Evolutionary conservation across 2,888 invertebrate genomes (phyloP), one percentile per base, ranked within the genome.

Genomic region (Drosophila robusta): DNA sequence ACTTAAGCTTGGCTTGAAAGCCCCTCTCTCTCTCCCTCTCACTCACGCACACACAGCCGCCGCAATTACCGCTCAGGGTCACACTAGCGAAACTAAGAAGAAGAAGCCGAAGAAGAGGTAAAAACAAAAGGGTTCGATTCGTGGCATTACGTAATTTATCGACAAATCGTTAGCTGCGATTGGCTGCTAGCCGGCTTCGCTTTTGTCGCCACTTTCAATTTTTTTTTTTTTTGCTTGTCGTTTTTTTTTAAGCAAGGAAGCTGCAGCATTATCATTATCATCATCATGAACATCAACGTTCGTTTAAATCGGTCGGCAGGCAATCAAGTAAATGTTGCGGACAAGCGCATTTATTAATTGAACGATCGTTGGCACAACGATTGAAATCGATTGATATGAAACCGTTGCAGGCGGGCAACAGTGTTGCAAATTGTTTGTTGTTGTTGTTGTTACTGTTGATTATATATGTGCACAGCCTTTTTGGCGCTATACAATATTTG

Each of bases 291-390:
- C 18, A 50, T 38, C 12, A 61, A 38, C 42, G 32, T 45, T 60
- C 32, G 24, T 71, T 72, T 45, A 61, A 52, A 69, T 72, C 46
- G 63, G 22, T 52, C 41, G 58, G 52, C 62, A 56, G 64, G 34
- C 75, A 75, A 75, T 75, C 78, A 75, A 78, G 24, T 61, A 61
- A 75, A 61, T 61, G 64, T 64, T 22, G 68, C 73, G 39, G n/a
- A 57, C 55, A 49, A 56, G 52, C 63, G 75, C 63, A 75, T 34
- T 34, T 51, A 45, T 78, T 78, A 75, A 78, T 75, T 75, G 60
- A 75, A 75, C 70, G 75, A 67, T 73, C 68, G 50, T 42, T 67
- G 52, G n/a, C 38, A 46, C 54, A 61, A 54, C 58, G 64, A 74
- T 61, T 67, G 66, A 65, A 56, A 73, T 52, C 51, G 74, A 72